phyloP scores from a whole-genome alignment of 92 coral and sea anemone genomes.

The Porites cylindrica region DNA sequence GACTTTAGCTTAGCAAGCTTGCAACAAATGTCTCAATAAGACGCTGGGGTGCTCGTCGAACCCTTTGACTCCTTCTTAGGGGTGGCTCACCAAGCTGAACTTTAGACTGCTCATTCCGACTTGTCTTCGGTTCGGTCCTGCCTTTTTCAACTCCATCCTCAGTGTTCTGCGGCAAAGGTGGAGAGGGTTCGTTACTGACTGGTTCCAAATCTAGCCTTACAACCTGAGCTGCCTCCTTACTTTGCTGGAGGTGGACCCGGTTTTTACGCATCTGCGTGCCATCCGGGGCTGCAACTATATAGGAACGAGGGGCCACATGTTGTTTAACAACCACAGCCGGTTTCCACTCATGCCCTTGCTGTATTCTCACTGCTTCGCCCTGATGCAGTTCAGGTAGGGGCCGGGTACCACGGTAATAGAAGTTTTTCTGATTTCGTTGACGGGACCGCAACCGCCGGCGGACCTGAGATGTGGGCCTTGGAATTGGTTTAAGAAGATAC shows the following conservation, averaged over 20 bases:
- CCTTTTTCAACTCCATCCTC: background rate
- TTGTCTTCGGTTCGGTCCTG: background rate
- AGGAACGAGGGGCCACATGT: conserved; percentile 50
- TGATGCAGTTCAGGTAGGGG: conserved; percentile 23
- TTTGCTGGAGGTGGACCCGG: conserved; percentile 27
- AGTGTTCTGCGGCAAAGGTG: background rate
- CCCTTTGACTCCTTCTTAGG: background rate
- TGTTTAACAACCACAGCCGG: conserved; percentile 52
- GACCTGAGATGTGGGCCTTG: conserved; percentile 15
- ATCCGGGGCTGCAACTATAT: conserved; percentile 36
- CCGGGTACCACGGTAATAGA: conserved; percentile 46
- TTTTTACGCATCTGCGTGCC: conserved; percentile 55
- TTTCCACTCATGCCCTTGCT: conserved; percentile 49
- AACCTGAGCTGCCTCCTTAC: conserved; percentile 16
- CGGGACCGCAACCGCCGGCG: conserved; percentile 31
- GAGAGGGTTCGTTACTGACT: conserved; percentile 2
- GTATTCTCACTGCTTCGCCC: conserved; percentile 47
- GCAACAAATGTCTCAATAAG: background rate
- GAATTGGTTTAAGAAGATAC: conserved; percentile 31
- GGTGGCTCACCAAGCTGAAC: background rate
- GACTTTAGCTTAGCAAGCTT: no score
- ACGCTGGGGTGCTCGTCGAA: conserved; percentile 25
- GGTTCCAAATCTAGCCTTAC: background rate
- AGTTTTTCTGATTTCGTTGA: conserved; percentile 39
- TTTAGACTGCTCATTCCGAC: background rate